Evolutionary conservation across 1,140 invertebrate species (phyloP).

Genomic region (Cotesia vestalis): DNA sequence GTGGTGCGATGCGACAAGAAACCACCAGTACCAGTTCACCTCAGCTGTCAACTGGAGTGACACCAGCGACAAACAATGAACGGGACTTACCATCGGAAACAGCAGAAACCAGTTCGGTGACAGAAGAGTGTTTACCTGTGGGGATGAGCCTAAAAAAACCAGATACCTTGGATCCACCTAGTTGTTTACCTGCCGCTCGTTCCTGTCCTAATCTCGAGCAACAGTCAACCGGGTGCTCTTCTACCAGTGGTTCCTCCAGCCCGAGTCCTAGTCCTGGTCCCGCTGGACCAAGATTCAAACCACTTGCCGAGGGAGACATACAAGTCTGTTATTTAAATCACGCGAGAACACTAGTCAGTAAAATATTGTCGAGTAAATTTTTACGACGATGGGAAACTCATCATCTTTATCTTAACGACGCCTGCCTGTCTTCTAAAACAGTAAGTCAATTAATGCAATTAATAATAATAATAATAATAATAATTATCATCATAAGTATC

Average conservation of each 20-base stretch:
- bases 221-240: conserved; percentile 56
- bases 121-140: conserved; percentile 56
- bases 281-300: conserved; percentile 76
- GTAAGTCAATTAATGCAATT: conserved; percentile 68
- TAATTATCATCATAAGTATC: background rate
- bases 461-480: too few relatives aligned
- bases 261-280: conserved; percentile 65
- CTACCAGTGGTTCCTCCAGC: conserved; percentile 56
- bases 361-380: conserved; percentile 84
- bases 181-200: conserved; percentile 65
- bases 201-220: conserved; percentile 63
- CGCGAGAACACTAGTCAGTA: conserved; percentile 80
- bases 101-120: conserved; percentile 48
- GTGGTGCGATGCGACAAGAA: conserved; percentile 58
- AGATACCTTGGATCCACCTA: conserved; percentile 56
- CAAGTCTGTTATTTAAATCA: conserved; percentile 84
- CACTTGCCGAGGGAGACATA: conserved; percentile 79
- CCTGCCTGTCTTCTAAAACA: conserved; percentile 79
- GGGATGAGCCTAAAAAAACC: conserved; percentile 56
- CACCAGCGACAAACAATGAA: conserved; percentile 43
- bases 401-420: conserved; percentile 75
- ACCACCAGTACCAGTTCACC: conserved; percentile 61
- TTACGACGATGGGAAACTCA: conserved; percentile 84
- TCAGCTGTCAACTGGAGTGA: conserved; percentile 49
- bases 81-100: conserved; percentile 53